Conservation (phyloP, 2,113 vertebrate genomes). For the Periophthalmodon schlosseri region DNA sequence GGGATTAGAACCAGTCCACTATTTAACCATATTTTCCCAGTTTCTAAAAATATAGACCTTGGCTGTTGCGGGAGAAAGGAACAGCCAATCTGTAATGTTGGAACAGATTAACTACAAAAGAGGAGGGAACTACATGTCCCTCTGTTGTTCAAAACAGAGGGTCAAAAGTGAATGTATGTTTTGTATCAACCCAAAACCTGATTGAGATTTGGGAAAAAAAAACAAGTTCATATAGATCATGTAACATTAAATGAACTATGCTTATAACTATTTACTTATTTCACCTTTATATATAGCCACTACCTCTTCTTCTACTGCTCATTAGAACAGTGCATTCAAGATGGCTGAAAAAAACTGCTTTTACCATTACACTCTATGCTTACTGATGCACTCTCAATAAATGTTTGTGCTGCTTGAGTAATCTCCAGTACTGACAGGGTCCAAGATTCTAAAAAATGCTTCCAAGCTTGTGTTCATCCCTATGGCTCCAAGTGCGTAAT, state of each 20-base stretch:
- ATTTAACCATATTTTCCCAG: neutral
- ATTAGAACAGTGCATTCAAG: neutral
- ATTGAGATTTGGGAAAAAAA: neutral
- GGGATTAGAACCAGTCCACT: neutral
- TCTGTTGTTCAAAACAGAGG: neutral
- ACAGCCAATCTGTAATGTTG: neutral
- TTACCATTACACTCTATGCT: neutral
- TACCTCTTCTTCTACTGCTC: neutral
- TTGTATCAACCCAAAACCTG: neutral
- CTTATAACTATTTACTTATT: neutral
- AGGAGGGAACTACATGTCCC: neutral
- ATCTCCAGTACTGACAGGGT: slow-evolving; percentile 13
- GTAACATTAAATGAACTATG: too few relatives aligned
- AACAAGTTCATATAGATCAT: too few relatives aligned
- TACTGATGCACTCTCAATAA: neutral
- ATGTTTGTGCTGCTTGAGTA: slow-evolving; percentile 11
- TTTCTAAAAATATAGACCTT: neutral
- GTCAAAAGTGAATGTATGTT: neutral
- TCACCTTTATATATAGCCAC: neutral
- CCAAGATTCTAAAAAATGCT: slow-evolving; percentile 17
- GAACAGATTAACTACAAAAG: neutral
- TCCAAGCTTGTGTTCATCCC: slow-evolving; percentile 23
- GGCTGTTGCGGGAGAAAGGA: neutral
- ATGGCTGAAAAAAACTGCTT: slow-evolving; percentile 16
- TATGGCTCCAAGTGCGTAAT: slow-evolving; percentile 32